Evolutionary conservation across 2,888 invertebrate species (phyloP).

Genomic region (Mechanitis messenoides): DNA sequence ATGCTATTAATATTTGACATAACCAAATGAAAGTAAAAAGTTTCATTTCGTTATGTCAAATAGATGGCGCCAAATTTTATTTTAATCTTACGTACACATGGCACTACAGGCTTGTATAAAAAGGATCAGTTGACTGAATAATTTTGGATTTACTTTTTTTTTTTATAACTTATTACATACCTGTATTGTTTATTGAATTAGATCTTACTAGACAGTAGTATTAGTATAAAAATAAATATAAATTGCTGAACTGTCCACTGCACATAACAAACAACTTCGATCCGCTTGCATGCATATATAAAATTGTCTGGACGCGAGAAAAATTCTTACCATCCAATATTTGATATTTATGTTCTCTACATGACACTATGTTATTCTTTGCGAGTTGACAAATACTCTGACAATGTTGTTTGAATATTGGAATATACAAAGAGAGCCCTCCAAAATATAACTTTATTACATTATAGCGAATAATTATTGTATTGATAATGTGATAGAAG

Average conservation of each 20-base stretch:
- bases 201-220: too few species aligned
- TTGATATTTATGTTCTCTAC: conserved; percentile 7
- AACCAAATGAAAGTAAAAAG: neutral
- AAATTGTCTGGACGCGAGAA: conserved; percentile 5
- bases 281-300: conserved; percentile 3
- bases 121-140: too few species aligned
- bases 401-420: conserved; percentile 5
- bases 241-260: neutral
- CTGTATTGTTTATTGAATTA: too few species aligned
- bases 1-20: neutral
- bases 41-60: neutral
- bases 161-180: too few species aligned
- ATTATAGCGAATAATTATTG: too few species aligned
- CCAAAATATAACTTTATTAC: neutral
- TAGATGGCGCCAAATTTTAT: neutral
- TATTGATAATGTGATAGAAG: too few species aligned
- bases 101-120: too few species aligned
- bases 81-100: too few species aligned
- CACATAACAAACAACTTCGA: conserved; percentile 3
- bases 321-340: conserved; percentile 11
- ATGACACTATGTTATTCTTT: neutral
- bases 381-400: conserved; percentile 4
- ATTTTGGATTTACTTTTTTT: too few species aligned
- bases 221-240: neutral
- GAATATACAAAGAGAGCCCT: neutral